phyloP scores from a whole-genome alignment of 2,888 invertebrate genomes.

The Parnassius orleans region DNA sequence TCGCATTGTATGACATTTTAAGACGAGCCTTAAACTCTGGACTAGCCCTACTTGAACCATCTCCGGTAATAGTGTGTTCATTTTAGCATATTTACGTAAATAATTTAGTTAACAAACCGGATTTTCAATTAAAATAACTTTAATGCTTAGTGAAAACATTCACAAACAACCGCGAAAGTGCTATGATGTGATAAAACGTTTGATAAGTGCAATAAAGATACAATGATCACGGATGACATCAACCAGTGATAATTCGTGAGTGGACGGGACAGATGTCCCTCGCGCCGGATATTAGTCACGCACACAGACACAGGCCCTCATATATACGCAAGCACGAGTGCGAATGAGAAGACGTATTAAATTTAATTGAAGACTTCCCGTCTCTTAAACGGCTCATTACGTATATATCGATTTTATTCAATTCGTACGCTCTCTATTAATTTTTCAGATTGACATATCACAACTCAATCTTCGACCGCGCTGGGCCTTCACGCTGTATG shows the following conservation, averaged over 20 bases:
- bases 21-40: too few relatives aligned
- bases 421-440: neutral
- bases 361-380: slow-evolving; percentile 76
- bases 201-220: slow-evolving; percentile 41
- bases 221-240: slow-evolving; percentile 51
- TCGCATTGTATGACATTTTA: too few relatives aligned
- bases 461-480: too few relatives aligned
- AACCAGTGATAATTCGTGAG: slow-evolving; percentile 49
- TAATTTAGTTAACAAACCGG: neutral
- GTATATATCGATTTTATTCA: slow-evolving; percentile 15
- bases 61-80: neutral
- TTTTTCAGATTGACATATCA: neutral
- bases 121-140: neutral
- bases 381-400: slow-evolving; percentile 36
- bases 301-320: slow-evolving; percentile 41
- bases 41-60: too few relatives aligned
- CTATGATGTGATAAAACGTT: slow-evolving; percentile 29
- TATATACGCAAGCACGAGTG: slow-evolving; percentile 50
- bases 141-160: neutral
- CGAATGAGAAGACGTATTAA: slow-evolving; percentile 61
- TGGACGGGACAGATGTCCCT: slow-evolving; percentile 58
- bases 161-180: slow-evolving; percentile 19
- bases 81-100: neutral
- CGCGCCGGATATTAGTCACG: slow-evolving; percentile 73
- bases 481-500: too few relatives aligned